Conservation (phyloP, 2,797 vertebrate genomes). For the Tamandua tetradactyla region DNA sequence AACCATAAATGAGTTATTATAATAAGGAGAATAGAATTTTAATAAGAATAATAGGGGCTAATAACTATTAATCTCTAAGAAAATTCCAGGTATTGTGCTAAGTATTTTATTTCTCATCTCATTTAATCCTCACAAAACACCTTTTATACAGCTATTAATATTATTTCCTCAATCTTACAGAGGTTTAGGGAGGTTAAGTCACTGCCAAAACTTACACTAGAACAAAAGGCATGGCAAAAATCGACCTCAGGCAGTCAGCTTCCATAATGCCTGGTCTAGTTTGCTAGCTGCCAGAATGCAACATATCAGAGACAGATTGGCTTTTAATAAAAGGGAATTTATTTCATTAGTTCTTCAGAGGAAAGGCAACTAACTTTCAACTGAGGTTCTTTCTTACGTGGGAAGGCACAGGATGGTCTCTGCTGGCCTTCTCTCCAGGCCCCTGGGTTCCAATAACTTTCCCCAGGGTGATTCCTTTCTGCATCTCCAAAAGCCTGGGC, state of each 20-base stretch:
- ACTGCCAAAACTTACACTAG: neutral
- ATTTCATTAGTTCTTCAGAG: no score
- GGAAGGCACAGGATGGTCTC: no score
- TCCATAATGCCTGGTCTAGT: no score
- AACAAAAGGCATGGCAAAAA: neutral
- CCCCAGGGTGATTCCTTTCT: no score
- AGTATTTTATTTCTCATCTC: conserved; percentile 24
- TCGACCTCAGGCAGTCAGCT: neutral
- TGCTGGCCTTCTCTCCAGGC: no score
- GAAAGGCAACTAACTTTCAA: no score
- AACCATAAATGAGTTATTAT: neutral
- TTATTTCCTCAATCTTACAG: neutral
- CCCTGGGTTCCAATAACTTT: no score
- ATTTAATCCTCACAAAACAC: neutral
- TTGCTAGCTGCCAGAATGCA: no score
- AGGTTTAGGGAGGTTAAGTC: neutral
- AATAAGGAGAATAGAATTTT: neutral
- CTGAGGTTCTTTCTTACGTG: no score
- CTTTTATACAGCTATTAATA: neutral
- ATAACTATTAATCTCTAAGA: neutral
- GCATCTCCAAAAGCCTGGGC: no score
- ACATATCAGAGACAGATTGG: no score
- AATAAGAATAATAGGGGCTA: neutral
- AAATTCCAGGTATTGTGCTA: neutral
- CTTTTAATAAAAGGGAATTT: no score